Conservation (phyloP, 1,140 invertebrate genomes). For the Polyergus mexicanus region DNA sequence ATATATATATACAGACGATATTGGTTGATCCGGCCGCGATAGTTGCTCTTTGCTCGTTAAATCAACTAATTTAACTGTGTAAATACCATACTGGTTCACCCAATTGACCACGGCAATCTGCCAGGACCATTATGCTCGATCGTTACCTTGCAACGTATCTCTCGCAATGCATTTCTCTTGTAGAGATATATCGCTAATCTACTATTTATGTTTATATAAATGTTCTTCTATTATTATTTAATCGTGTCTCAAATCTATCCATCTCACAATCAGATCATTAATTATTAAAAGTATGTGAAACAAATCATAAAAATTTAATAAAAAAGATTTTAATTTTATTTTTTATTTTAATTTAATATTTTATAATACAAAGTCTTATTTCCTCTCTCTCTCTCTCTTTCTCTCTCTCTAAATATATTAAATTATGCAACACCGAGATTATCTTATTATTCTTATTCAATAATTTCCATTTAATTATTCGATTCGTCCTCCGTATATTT, state of each 20-base stretch:
- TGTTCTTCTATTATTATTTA: too few species aligned
- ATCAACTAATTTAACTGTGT: conserved; percentile 62
- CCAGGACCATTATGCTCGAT: conserved; percentile 29
- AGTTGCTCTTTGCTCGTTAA: conserved; percentile 43
- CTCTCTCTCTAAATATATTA: not conserved
- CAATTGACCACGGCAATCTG: conserved; percentile 41
- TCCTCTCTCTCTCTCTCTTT: not conserved
- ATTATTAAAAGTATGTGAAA: not conserved
- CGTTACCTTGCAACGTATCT: not conserved
- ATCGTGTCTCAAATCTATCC: too few species aligned
- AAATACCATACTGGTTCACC: conserved; percentile 58
- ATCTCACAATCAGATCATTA: not conserved
- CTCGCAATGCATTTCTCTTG: not conserved
- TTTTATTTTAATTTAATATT: not conserved
- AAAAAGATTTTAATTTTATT: not conserved
- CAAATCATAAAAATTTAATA: conserved; percentile 1
- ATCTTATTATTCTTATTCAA: conserved; percentile 7
- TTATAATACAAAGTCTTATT: not conserved
- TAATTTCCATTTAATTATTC: conserved; percentile 8
- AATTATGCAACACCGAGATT: not conserved
- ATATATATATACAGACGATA: not conserved
- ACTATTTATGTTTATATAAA: too few species aligned
- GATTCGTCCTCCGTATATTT: conserved; percentile 33
- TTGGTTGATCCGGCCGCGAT: conserved; percentile 9
- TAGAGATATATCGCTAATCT: not conserved